phyloP scores from a whole-genome alignment of 2,113 vertebrate species.

The Gallinago paraguaiae region DNA sequence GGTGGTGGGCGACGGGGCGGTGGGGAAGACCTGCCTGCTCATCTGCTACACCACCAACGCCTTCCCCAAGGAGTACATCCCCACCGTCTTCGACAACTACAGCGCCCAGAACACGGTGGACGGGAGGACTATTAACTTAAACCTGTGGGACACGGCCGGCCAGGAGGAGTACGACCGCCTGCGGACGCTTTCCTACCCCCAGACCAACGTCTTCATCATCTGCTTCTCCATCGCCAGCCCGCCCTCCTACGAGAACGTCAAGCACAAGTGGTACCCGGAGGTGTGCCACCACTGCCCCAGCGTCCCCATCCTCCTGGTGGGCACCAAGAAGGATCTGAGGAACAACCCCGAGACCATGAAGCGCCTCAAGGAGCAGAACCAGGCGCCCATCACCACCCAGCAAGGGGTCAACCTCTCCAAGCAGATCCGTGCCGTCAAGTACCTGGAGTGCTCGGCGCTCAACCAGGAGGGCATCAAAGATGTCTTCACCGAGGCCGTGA shows the following conservation, averaged over 20 bases:
- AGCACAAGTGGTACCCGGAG: conserved; percentile 97
- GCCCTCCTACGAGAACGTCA: conserved; percentile 91
- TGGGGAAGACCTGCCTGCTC: conserved; percentile 92
- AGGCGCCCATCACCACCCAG: conserved; percentile 84
- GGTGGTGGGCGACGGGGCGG: conserved; percentile 90
- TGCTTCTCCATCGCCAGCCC: conserved; percentile 96
- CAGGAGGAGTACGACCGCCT: conserved; percentile 95
- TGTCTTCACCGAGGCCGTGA: conserved; percentile 88
- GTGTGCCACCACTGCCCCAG: conserved; percentile 94
- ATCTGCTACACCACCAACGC: conserved; percentile 94
- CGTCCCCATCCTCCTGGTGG: conserved; percentile 91
- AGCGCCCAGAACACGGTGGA: conserved; percentile 90
- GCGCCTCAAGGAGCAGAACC: conserved; percentile 94
- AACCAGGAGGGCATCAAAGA: conserved; percentile 96
- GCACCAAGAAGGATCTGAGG: conserved; percentile 96
- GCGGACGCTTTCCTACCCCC: conserved; percentile 91
- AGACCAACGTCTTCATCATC: conserved; percentile 95
- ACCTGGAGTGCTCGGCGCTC: conserved; percentile 94
- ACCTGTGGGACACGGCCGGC: conserved; percentile 94
- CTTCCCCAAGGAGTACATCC: conserved; percentile 93
- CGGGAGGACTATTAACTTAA: conserved; percentile 83
- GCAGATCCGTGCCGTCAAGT: conserved; percentile 90
- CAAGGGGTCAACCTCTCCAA: conserved; percentile 86
- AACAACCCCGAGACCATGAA: conserved; percentile 82
- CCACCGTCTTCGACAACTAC: conserved; percentile 95